These are phyloP conservation scores for Octodonta nipae DNA, from an alignment of 2,888 invertebrate genomes.

Conservation along the genomic window DNA sequence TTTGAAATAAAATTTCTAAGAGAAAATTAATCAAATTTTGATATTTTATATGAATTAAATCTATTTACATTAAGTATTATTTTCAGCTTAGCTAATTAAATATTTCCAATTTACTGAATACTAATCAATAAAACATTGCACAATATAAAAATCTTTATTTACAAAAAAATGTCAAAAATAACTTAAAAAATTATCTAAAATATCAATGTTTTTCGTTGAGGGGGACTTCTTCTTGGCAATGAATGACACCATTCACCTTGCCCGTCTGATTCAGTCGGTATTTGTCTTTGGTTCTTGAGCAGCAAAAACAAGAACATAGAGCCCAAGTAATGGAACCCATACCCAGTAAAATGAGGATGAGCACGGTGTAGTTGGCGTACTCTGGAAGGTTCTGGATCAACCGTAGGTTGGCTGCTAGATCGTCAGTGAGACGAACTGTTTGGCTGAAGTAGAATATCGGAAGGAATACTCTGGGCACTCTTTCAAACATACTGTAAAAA, in stretches of 20 bases:
- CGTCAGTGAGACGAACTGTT: conserved; percentile 44
- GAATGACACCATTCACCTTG: too few species aligned
- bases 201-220: conserved; percentile 6
- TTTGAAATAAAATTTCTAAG: too few species aligned
- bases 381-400: conserved; percentile 40
- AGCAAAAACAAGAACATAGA: conserved; percentile 19
- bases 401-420: conserved; percentile 43
- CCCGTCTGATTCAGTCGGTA: conserved; percentile 7
- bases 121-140: conserved; percentile 1
- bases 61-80: too few species aligned
- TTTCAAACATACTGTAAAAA: conserved; percentile 46
- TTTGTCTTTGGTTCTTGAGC: conserved; percentile 12
- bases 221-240: conserved; percentile 7
- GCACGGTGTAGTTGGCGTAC: conserved; percentile 17
- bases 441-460: conserved; percentile 69
- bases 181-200: conserved; percentile 2
- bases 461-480: conserved; percentile 52
- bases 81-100: too few species aligned
- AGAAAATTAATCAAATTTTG: too few species aligned
- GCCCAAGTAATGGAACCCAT: conserved; percentile 19
- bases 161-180: conserved; percentile 3
- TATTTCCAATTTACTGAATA: not conserved
- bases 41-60: too few species aligned
- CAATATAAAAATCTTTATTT: conserved; percentile 4
- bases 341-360: conserved; percentile 20